A percentile compares a stretch with the other conserved stretches of the same genome.
phyloP scores from a whole-genome alignment of 2,888 invertebrate species.

The Archaeoteleia sp. region DNA sequence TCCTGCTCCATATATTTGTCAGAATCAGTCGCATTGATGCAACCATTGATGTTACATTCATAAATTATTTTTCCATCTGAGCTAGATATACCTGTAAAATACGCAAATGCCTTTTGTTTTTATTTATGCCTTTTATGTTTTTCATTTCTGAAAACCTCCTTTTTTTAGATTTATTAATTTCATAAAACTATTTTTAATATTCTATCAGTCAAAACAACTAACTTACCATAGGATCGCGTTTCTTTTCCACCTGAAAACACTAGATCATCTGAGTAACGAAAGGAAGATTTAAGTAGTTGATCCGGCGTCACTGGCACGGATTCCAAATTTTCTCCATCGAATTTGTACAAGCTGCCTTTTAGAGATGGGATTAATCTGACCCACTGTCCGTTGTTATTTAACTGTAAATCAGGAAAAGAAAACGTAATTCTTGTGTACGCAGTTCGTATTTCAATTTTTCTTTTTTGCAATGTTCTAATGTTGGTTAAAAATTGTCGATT shows the following conservation, averaged over 20 bases:
- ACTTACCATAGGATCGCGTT: constrained; percentile 85
- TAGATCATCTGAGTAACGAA: constrained; percentile 89
- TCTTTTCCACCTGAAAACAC: constrained; percentile 93
- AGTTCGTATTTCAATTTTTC: no score
- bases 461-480: no score
- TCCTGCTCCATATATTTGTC: constrained; percentile 75
- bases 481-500: no score
- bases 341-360: constrained; percentile 92
- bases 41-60: constrained; percentile 85
- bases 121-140: no score
- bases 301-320: constrained; percentile 92
- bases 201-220: no score
- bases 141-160: no score
- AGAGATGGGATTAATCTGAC: constrained; percentile 94
- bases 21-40: constrained; percentile 81
- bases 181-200: no score
- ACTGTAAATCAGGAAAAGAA: constrained; percentile 74
- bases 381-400: constrained; percentile 89
- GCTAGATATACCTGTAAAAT: constrained; percentile 79
- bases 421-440: no score
- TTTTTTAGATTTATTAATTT: no score
- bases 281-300: constrained; percentile 89
- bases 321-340: constrained; percentile 91
- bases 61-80: constrained; percentile 83
- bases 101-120: no score